Conservation (phyloP, 2,113 vertebrate species). For the Campylomormyrus numenius region DNA sequence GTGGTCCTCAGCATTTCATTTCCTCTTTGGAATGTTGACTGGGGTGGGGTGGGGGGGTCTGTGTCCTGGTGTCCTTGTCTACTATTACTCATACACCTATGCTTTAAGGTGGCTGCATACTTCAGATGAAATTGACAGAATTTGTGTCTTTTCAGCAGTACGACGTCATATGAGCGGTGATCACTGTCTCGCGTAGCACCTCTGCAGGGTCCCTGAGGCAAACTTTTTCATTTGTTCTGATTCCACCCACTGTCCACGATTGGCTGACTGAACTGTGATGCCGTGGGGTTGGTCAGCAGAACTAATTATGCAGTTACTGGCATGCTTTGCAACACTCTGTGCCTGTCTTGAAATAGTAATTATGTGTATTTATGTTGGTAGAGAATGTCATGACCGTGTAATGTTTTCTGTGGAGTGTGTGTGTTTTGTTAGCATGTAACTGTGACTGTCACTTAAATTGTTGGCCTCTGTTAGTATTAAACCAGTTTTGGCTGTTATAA, state of each 20-base stretch:
- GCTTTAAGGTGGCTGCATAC: no score
- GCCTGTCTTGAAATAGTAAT: not conserved
- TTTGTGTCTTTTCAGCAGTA: no score
- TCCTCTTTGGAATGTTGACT: not conserved
- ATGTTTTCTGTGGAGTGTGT: not conserved
- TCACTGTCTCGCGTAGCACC: no score
- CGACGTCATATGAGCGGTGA: no score
- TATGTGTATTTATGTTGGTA: not conserved
- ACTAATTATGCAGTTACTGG: not conserved
- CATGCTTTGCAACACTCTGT: not conserved
- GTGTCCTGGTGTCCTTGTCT: not conserved
- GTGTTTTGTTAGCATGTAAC: not conserved
- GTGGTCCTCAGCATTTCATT: not conserved
- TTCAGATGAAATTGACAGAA: no score
- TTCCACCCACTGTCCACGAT: not conserved
- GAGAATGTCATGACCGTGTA: not conserved
- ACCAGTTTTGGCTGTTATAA: not conserved
- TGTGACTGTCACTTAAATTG: not conserved
- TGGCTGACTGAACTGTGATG: not conserved
- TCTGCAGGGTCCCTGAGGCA: no score
- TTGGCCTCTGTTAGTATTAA: not conserved
- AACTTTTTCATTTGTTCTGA: no score
- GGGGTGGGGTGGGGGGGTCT: not conserved
- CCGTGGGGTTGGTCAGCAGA: not conserved
- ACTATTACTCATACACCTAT: not conserved